phyloP scores from a whole-genome alignment of 2,113 vertebrate genomes.

The Nettapus auritus region DNA sequence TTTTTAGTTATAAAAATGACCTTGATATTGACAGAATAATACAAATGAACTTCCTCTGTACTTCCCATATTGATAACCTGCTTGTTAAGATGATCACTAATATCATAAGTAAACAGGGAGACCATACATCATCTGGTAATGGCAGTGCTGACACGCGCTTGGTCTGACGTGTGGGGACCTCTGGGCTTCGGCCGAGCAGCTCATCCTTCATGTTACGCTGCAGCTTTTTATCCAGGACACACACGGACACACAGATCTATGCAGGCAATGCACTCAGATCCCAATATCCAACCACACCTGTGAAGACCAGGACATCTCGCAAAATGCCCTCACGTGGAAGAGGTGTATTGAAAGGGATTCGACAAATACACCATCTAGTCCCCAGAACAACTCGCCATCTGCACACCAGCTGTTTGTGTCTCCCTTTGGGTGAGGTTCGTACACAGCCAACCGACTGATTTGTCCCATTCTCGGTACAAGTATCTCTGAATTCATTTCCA shows the following conservation, averaged over 20 bases:
- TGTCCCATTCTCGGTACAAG: not conserved
- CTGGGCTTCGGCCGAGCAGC: not conserved
- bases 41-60: constrained; percentile 79
- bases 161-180: constrained; percentile 54
- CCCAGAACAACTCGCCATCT: rapidly evolving
- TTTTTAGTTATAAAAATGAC: constrained; percentile 83
- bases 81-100: constrained; percentile 86
- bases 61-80: constrained; percentile 84
- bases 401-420: rapidly evolving
- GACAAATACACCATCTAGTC: rapidly evolving
- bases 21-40: constrained; percentile 84
- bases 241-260: not conserved
- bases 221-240: not conserved
- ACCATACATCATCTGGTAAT: constrained; percentile 64
- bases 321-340: not conserved
- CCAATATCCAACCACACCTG: not conserved
- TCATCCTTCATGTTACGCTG: not conserved
- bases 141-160: constrained; percentile 35
- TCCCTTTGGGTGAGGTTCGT: not conserved
- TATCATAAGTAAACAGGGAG: constrained; percentile 85
- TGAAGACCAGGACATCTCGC: rapidly evolving
- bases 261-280: not conserved
- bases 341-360: not conserved
- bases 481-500: not conserved
- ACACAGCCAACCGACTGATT: rapidly evolving